These are phyloP conservation scores for Chloroceryle amazona DNA, from an alignment of 2,797 vertebrate genomes.

Conservation along the genomic window DNA sequence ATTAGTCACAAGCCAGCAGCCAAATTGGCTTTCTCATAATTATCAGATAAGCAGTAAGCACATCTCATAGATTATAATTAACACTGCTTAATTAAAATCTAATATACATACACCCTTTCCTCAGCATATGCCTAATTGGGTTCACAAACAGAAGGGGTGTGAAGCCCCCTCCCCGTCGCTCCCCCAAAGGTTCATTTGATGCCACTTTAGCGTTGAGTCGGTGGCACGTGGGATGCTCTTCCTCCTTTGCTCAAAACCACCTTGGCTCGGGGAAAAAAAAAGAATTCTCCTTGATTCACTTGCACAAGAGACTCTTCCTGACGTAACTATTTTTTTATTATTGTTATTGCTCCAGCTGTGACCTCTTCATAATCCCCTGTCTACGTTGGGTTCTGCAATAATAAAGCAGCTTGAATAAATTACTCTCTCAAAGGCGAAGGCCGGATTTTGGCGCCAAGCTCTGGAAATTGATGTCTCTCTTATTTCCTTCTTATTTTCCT, in stretches of 20 bases:
- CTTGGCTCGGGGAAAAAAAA: neutral
- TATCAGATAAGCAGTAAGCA: conserved; percentile 89
- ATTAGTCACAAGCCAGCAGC: conserved; percentile 88
- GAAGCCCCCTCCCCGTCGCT: conserved; percentile 19
- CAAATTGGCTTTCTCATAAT: conserved; percentile 89
- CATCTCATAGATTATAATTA: conserved; percentile 90
- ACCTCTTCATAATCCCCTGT: conserved; percentile 69
- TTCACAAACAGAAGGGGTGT: conserved; percentile 71
- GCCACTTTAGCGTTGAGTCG: neutral
- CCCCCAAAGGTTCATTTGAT: conserved; percentile 17
- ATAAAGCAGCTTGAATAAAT: conserved; percentile 81
- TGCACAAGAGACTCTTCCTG: neutral
- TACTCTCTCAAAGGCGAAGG: conserved; percentile 79
- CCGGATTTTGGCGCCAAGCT: conserved; percentile 73
- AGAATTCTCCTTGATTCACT: neutral
- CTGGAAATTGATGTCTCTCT: conserved; percentile 77
- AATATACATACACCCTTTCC: conserved; percentile 85
- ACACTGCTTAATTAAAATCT: conserved; percentile 89
- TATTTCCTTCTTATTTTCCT: conserved; percentile 36
- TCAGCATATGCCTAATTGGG: conserved; percentile 82
- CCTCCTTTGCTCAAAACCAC: neutral
- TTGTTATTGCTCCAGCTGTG: conserved; percentile 62
- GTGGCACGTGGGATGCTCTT: neutral
- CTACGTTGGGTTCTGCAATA: conserved; percentile 57
- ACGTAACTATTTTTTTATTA: conserved; percentile 54